Evolutionary conservation across 2,888 invertebrate genomes (phyloP), one percentile per base, ranked within the genome.

Genomic region (Drosophila tanythrix): DNA sequence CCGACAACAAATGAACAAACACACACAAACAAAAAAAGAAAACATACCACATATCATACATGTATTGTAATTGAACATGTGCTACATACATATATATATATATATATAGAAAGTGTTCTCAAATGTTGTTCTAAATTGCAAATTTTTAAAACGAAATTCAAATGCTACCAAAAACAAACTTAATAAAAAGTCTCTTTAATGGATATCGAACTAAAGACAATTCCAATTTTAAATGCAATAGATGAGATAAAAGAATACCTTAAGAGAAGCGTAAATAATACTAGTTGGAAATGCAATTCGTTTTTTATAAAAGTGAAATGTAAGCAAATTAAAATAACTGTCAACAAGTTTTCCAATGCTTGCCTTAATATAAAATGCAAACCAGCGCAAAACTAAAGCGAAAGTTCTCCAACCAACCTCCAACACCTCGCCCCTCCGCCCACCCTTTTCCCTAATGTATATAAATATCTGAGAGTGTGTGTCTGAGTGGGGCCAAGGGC

Each of bases 341-440:
- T 75, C 85, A 73, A 82, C 88, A 85, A 82, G 73, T 71, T 70
- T 66, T 63, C 52, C 55, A 31, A 48, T 79, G 55, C 35, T 55
- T 21, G 48, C 52, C 72, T 77, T 76, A 61, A 70, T 76, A 79
- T 82, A 71, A 78, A 83, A 85, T 82, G 63, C 76, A 79, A 78
- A 71, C 57, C 77, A 79, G 78, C 77, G 78, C 76, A 75, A 89
- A 86, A 88, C 87, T 90, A 88, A 85, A 89, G 88, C 67, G 89
- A 84, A 84, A 84, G 83, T 86, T 83, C 48, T 50, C 58, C 40
- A 40, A 31, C 21, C 29, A 57, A 6, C 25, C 36, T 7, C n/a
- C 33, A 33, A 35, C 35, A 15, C 15, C 48, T 43, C 55, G 7
- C 13, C 13, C 18, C 55, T 29, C 61, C 52, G 13, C 43, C 25